Evolutionary conservation across 2,797 vertebrate species (phyloP), one percentile per base, ranked within the genome.

Genomic region (Falco biarmicus): DNA sequence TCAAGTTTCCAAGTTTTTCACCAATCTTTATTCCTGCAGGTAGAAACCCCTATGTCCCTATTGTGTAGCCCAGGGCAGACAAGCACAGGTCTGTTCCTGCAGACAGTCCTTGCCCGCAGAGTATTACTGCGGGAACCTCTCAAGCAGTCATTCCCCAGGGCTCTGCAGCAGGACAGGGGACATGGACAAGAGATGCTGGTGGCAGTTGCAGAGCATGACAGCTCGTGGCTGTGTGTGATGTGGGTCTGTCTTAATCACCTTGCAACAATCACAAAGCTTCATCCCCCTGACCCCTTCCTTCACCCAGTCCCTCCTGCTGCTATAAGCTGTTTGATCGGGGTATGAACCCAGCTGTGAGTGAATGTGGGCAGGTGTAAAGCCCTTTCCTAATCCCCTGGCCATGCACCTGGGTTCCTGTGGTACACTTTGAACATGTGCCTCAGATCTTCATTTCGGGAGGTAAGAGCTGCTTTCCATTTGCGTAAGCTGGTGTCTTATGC

Each of bases 281-380:
- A 65, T 31, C 26, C 53, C 34, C 70, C n/a, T 69, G 37, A 71
- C 31, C 91, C 48, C 15, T 83, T 76, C 68, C 19, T 39, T 75
- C 15, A 4, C 37, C 41, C 4, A 4, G 0, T 24, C 22, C 60
- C 70, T 85, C 80, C 70, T 1, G 1, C 59, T 41, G 37, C 82
- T 25, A 2, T 26, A 51, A 74, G 75, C 68, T 54, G 3, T 74
- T 91, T 61, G 79, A 80, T 65, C 19, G 2, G 43, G 51, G 45
- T 29, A 21, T 13, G 48, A 77, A 20, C 65, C 50, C 60, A 54
- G 31, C 66, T 84, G 82, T 64, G 93, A 93, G 59, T 61, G 93
- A 91, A 71, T 64, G n/a, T 41, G 45, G 61, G 66, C 94, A 93
- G 95, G 93, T 93, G 94, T 76, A 82, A 89, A 95, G 64, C 51